A percentile compares a stretch with the other conserved stretches of the same genome.
Evolutionary conservation across 1,140 invertebrate species (phyloP).

Genomic region (Diploscapter pachys): DNA sequence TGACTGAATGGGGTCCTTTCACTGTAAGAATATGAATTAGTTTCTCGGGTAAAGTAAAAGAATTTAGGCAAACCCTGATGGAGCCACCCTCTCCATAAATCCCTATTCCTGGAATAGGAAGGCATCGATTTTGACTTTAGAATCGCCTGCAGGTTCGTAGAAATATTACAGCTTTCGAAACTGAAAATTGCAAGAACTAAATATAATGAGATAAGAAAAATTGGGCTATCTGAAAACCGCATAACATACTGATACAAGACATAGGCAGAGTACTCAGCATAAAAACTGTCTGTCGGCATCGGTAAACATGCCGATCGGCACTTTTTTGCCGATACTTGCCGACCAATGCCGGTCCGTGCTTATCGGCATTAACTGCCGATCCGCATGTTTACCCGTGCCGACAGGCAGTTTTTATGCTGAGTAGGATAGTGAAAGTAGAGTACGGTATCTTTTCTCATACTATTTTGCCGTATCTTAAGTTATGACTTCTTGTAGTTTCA

Average conservation of each 20-base stretch:
- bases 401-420: background rate
- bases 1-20: constrained; percentile 64
- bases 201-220: constrained; percentile 59
- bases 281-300: too few species aligned
- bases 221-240: background rate
- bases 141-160: constrained; percentile 65
- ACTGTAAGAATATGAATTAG: constrained; percentile 14
- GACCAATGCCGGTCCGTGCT: too few species aligned
- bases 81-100: constrained; percentile 59
- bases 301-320: too few species aligned
- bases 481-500: background rate
- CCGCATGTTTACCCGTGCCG: too few species aligned
- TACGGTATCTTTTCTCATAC: background rate
- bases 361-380: too few species aligned
- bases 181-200: constrained; percentile 58
- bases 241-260: background rate
- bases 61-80: constrained; percentile 48
- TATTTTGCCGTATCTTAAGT: background rate
- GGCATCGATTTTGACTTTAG: constrained; percentile 71
- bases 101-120: constrained; percentile 67
- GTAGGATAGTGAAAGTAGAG: background rate
- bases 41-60: background rate
- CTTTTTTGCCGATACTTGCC: too few species aligned
- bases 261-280: background rate
- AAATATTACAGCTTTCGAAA: constrained; percentile 62